Conservation (phyloP, 2,888 invertebrate species). For the Pyrrhia umbra region DNA sequence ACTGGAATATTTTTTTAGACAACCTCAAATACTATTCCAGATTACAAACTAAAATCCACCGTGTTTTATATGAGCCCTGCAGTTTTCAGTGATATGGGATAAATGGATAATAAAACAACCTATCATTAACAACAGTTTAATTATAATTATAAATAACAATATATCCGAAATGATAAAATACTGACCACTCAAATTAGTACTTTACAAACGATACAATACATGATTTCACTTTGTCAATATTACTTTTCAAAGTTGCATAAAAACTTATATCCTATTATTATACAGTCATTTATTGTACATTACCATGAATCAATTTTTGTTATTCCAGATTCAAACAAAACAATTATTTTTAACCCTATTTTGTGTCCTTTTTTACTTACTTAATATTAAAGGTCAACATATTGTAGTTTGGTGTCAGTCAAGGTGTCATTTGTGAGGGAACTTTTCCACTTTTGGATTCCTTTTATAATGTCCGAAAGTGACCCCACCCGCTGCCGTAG, state of each 20-base stretch:
- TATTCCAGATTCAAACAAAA: not conserved
- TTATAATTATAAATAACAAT: slow-evolving; percentile 72
- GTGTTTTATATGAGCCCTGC: not conserved
- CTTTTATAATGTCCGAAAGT: slow-evolving; percentile 86
- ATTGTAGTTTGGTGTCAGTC: slow-evolving; percentile 49
- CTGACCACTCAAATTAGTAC: slow-evolving; percentile 70
- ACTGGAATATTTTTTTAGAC: no score
- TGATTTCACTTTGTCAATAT: slow-evolving; percentile 10
- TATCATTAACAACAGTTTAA: slow-evolving; percentile 65
- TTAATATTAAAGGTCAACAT: not conserved
- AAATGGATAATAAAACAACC: slow-evolving; percentile 36
- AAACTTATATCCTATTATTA: slow-evolving; percentile 24
- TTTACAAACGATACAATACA: slow-evolving; percentile 13
- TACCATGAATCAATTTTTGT: not conserved
- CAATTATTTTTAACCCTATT: not conserved
- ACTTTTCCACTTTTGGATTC: slow-evolving; percentile 78
- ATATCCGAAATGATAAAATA: slow-evolving; percentile 65
- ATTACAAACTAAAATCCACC: no score
- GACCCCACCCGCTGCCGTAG: slow-evolving; percentile 83
- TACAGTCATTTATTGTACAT: slow-evolving; percentile 32
- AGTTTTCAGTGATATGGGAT: not conserved
- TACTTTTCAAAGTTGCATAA: slow-evolving; percentile 2
- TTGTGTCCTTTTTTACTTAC: not conserved
- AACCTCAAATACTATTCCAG: no score
- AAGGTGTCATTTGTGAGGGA: slow-evolving; percentile 62